Evolutionary conservation across 2,888 invertebrate species (phyloP).

Genomic region (Chelonus formosanus): DNA sequence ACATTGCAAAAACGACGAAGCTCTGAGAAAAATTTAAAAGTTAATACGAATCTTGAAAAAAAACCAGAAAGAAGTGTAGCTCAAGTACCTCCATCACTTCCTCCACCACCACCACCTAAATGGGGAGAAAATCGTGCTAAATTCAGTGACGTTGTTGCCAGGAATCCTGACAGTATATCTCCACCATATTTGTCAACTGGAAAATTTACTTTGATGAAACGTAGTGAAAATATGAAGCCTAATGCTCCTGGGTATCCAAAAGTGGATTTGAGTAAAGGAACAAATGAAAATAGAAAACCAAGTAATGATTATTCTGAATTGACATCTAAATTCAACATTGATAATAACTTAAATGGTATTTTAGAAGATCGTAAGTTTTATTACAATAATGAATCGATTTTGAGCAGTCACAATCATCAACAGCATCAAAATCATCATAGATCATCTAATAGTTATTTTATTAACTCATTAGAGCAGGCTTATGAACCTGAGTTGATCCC

Average conservation of each 20-base stretch:
- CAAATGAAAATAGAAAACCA: constrained; percentile 32
- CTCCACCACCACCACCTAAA: constrained; percentile 53
- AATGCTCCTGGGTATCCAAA: constrained; percentile 29
- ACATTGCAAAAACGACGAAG: constrained; percentile 54
- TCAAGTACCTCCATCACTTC: constrained; percentile 42
- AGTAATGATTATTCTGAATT: constrained; percentile 32
- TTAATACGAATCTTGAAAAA: constrained; percentile 24
- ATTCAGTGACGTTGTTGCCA: constrained; percentile 71
- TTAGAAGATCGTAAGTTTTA: too few relatives aligned
- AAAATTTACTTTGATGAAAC: constrained; percentile 45
- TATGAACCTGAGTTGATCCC: constrained; percentile 60
- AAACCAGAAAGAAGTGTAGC: constrained; percentile 32
- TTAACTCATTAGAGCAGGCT: constrained; percentile 56
- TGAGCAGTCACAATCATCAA: constrained; percentile 34
- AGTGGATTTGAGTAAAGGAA: constrained; percentile 34
- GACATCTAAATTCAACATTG: constrained; percentile 1
- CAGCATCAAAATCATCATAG: constrained; percentile 4
- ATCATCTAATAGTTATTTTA: constrained; percentile 57
- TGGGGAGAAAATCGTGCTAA: constrained; percentile 70
- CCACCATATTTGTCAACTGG: constrained; percentile 47
- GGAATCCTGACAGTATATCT: constrained; percentile 64
- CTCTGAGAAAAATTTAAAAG: constrained; percentile 52
- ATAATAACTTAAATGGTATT: too few relatives aligned
- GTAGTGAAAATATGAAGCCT: constrained; percentile 17
- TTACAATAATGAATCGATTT: background rate